Evolutionary conservation across 64 coral and sea anemone species (phyloP).

Genomic region (Catalaphyllia jardinei): DNA sequence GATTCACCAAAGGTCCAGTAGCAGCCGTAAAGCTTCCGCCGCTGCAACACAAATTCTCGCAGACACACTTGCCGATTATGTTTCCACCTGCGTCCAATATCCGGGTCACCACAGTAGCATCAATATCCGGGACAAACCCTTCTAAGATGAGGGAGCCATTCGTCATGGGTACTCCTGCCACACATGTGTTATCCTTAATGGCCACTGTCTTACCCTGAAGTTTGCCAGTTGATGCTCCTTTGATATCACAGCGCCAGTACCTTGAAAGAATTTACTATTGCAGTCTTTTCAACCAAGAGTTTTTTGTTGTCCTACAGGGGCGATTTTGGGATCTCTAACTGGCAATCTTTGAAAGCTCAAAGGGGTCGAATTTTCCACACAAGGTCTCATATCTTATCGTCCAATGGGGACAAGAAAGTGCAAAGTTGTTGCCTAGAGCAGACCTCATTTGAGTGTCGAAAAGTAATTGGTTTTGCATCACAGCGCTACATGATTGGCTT

Average conservation of each 20-base stretch:
- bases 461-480: no score
- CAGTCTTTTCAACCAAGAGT: no score
- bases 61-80: conserved; percentile 79
- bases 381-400: no score
- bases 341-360: no score
- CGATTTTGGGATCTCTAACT: no score
- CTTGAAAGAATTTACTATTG: neutral
- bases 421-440: no score
- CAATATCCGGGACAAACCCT: conserved; percentile 80
- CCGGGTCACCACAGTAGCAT: conserved; percentile 81
- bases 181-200: conserved; percentile 76
- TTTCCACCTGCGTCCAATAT: conserved; percentile 85
- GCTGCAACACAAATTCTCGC: conserved; percentile 76
- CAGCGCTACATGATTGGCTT: no score
- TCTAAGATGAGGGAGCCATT: conserved; percentile 71
- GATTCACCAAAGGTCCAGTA: conserved; percentile 79
- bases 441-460: no score
- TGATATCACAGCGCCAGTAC: conserved; percentile 64
- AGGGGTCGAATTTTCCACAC: no score
- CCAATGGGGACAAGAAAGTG: no score
- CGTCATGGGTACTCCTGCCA: conserved; percentile 85
- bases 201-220: conserved; percentile 73
- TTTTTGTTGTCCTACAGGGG: no score
- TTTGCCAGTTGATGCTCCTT: conserved; percentile 60
- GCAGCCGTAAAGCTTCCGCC: conserved; percentile 75